Percentiles rank a stretch among this genome's conserved stretches.
Evolutionary conservation across 30 jellyfish, hydroid and myxozoan genomes (phyloP).

Genomic region (Turritopsis rubra): DNA sequence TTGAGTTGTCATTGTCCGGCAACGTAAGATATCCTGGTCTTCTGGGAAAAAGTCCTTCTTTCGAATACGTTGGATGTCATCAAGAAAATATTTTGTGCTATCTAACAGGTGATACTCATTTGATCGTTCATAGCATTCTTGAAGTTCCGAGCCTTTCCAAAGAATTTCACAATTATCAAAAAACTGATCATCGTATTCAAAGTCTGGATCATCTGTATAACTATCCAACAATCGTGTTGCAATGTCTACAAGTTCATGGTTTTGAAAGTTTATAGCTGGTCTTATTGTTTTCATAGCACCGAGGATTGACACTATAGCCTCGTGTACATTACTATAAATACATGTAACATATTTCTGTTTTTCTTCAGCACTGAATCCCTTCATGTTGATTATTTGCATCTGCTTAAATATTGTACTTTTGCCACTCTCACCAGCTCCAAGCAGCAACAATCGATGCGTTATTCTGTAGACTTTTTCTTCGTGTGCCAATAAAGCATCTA

Average conservation of each 20-base stretch:
- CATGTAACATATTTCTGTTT: slow-evolving; percentile 42
- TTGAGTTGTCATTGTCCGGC: slow-evolving; percentile 78
- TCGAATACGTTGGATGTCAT: slow-evolving; percentile 38
- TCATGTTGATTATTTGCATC: slow-evolving; percentile 73
- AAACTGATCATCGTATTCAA: slow-evolving; percentile 44
- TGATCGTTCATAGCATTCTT: slow-evolving; percentile 61
- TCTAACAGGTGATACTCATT: slow-evolving; percentile 75
- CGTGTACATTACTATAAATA: slow-evolving; percentile 52
- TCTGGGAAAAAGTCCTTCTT: slow-evolving; percentile 49
- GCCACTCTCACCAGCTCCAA: slow-evolving; percentile 98
- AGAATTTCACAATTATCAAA: slow-evolving; percentile 50
- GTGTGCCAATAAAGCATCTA: slow-evolving; percentile 47
- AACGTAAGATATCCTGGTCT: slow-evolving; percentile 89
- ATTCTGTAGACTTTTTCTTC: slow-evolving; percentile 40
- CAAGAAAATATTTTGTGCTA: slow-evolving; percentile 90
- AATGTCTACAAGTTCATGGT: slow-evolving; percentile 21
- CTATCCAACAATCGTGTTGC: slow-evolving; percentile 50
- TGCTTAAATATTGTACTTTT: slow-evolving; percentile 86
- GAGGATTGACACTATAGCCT: slow-evolving; percentile 62
- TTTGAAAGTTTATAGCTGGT: slow-evolving; percentile 39
- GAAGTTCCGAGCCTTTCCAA: slow-evolving; percentile 69
- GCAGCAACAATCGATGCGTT: slow-evolving; percentile 67
- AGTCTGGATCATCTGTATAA: slow-evolving; percentile 23
- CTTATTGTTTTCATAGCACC: slow-evolving; percentile 55
- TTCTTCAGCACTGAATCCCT: slow-evolving; percentile 77